A percentile compares a stretch with the other conserved stretches of the same genome.
phyloP scores from a whole-genome alignment of 2,888 invertebrate genomes.

The Orchesella flavescens region DNA sequence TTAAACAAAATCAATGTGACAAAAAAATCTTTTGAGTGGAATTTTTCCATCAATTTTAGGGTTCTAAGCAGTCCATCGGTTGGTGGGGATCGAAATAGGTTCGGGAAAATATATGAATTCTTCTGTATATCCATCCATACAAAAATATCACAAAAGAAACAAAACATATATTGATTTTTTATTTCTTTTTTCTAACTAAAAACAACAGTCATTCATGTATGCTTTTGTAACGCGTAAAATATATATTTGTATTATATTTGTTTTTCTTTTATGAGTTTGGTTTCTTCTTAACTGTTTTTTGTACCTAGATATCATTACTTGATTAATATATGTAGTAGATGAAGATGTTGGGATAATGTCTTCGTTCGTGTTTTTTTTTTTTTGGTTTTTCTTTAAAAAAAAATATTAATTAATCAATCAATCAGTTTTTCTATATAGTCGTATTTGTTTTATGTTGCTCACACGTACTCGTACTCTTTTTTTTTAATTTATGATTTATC shows the following conservation, averaged over 20 bases:
- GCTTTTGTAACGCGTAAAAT: conserved; percentile 60
- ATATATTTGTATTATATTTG: no score
- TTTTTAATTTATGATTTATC: not conserved
- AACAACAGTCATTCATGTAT: conserved; percentile 19
- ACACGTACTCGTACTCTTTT: no score
- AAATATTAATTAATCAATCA: no score
- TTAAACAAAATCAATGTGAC: no score
- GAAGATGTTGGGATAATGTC: no score
- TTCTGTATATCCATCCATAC: conserved; percentile 21
- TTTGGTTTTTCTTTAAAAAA: no score
- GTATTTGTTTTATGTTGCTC: no score
- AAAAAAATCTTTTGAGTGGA: not conserved
- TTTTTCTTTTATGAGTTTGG: no score
- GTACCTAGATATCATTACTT: conserved; percentile 28
- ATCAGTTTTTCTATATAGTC: no score
- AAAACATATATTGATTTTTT: conserved; percentile 3
- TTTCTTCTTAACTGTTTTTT: conserved; percentile 17
- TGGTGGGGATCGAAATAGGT: conserved; percentile 65
- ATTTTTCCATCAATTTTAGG: conserved; percentile 63
- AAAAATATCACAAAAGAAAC: conserved; percentile 18
- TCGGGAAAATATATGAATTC: conserved; percentile 56
- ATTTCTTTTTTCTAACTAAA: conserved; percentile 8
- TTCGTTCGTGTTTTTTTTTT: no score
- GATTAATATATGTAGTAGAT: not conserved
- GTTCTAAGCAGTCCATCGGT: conserved; percentile 57